Percentiles rank a stretch among this genome's conserved stretches.
Conservation (phyloP, 1,140 invertebrate genomes). For the Diuraphis noxia region DNA sequence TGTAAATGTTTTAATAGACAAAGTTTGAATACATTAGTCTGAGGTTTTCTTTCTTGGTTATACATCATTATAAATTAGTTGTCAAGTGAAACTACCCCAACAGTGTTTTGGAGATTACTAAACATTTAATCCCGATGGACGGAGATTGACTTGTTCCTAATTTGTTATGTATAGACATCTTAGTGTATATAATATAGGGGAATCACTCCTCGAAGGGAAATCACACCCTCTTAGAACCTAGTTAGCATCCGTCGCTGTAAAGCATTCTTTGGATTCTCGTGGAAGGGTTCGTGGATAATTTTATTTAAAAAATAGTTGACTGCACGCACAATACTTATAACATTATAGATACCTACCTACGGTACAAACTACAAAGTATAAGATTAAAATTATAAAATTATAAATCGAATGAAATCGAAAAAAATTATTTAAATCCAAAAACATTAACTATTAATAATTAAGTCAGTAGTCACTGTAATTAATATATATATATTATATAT, state of each 20-base stretch:
- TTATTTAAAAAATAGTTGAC: neutral
- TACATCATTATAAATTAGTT: neutral
- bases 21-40: neutral
- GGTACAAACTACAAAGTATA: neutral
- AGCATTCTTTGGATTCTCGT: conserved; percentile 2
- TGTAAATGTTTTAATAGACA: neutral
- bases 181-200: neutral
- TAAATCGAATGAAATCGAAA: neutral
- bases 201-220: neutral
- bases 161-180: neutral
- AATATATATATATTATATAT: neutral
- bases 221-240: neutral
- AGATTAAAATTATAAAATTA: too few species aligned
- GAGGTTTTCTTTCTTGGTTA: neutral
- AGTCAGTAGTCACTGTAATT: too few species aligned
- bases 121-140: too few species aligned
- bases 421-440: neutral
- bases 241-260: neutral
- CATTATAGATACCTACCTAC: too few species aligned
- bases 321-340: neutral
- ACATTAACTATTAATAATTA: neutral
- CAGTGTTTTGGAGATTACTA: neutral
- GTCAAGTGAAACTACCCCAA: neutral
- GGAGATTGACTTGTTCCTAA: conserved; percentile 10
- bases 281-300: neutral